A percentile compares a stretch with the other conserved stretches of the same genome.
phyloP scores from a whole-genome alignment of 2,797 vertebrate species.

The Cichlasoma orientale region DNA sequence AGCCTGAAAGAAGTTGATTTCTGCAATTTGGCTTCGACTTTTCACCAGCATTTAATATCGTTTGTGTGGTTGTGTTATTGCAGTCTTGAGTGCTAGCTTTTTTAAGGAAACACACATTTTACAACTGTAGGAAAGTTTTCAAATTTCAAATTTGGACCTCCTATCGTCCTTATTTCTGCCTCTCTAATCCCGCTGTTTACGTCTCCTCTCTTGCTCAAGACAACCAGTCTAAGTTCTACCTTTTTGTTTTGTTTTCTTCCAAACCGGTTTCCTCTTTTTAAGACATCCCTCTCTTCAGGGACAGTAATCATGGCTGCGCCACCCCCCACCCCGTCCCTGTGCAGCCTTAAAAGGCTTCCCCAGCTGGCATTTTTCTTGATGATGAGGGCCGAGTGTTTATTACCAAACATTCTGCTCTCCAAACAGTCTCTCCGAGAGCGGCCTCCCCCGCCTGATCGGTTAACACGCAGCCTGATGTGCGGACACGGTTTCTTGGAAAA shows the following conservation, averaged over 20 bases:
- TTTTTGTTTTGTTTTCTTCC: background rate
- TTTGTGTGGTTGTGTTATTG: background rate
- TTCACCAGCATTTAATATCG: background rate
- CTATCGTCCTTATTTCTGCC: background rate
- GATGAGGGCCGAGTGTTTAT: conserved; percentile 76
- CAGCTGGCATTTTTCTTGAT: conserved; percentile 69
- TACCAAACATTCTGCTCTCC: conserved; percentile 65
- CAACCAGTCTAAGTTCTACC: background rate
- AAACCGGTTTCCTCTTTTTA: conserved; percentile 34
- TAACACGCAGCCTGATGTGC: conserved; percentile 22
- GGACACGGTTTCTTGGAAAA: conserved; percentile 5
- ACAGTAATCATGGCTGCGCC: conserved; percentile 35
- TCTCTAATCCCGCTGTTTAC: conserved; percentile 11
- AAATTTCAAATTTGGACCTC: background rate
- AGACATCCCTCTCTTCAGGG: conserved; percentile 41
- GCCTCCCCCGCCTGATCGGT: conserved; percentile 19
- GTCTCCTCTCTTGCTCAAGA: background rate
- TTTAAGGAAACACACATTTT: conserved; percentile 3
- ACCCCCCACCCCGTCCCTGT: conserved; percentile 16
- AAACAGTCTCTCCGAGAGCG: conserved; percentile 67
- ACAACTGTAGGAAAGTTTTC: background rate
- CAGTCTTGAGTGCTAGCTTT: no score
- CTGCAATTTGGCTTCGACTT: background rate
- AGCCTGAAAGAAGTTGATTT: background rate
- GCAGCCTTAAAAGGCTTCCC: conserved; percentile 74